These are phyloP conservation scores for Nemurella pictetii DNA, from an alignment of 2,888 invertebrate genomes.

Conservation along the genomic window DNA sequence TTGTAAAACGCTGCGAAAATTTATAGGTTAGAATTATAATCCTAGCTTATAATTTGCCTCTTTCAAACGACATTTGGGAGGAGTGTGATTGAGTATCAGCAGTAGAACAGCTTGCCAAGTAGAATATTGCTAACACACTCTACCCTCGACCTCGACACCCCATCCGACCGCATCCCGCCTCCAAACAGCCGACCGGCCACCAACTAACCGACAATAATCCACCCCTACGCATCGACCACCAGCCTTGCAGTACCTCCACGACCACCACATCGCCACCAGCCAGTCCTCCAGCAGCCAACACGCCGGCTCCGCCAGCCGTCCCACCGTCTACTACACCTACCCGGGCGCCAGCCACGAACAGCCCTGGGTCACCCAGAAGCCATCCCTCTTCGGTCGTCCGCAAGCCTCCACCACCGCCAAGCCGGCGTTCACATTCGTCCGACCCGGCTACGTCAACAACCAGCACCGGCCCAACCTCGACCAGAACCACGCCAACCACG, in stretches of 20 bases:
- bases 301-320: constrained; percentile 31
- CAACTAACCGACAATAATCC: not conserved
- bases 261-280: constrained; percentile 35
- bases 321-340: constrained; percentile 38
- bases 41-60: too few species aligned
- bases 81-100: too few species aligned
- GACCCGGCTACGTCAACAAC: constrained; percentile 48
- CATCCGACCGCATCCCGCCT: too few species aligned
- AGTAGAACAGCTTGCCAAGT: too few species aligned
- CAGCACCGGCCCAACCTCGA: constrained; percentile 49
- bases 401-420: not conserved
- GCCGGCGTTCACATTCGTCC: constrained; percentile 17
- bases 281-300: constrained; percentile 23
- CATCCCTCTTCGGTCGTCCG: not conserved
- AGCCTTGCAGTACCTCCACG: constrained; percentile 37
- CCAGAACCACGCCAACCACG: constrained; percentile 40
- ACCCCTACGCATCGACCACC: not conserved
- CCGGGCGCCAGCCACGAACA: constrained; percentile 13
- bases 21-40: too few species aligned
- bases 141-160: not conserved
- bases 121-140: too few species aligned
- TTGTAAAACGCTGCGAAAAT: too few species aligned
- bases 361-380: not conserved
- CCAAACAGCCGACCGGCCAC: too few species aligned
- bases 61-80: too few species aligned